Evolutionary conservation across 2,113 vertebrate species (phyloP).

Genomic region (Desmodus rotundus): DNA sequence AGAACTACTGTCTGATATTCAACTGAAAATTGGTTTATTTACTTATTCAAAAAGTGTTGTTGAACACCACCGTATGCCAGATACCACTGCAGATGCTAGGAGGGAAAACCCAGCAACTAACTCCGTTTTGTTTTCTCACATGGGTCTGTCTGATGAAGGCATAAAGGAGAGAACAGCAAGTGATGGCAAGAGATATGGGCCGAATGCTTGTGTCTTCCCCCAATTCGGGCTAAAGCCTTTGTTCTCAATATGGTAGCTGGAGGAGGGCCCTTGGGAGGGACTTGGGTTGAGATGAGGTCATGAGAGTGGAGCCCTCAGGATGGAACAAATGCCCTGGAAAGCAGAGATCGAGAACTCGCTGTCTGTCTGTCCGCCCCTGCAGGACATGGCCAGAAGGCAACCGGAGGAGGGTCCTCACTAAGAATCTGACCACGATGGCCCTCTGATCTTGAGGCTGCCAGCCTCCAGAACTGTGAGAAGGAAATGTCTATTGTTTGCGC

Average conservation of each 20-base stretch:
- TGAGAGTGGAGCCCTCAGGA: background rate
- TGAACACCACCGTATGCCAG: background rate
- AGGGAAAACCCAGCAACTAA: background rate
- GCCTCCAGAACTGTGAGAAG: background rate
- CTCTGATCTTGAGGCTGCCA: background rate
- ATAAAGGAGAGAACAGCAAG: background rate
- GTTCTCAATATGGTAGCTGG: background rate
- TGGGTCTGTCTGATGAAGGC: background rate
- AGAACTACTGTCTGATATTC: background rate
- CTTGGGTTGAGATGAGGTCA: background rate
- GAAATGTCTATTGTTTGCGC: background rate
- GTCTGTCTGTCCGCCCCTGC: background rate
- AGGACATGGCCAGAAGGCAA: background rate
- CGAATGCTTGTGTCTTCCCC: background rate
- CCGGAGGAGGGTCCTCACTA: background rate
- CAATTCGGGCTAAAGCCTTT: background rate
- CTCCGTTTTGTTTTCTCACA: background rate
- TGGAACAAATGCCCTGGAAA: background rate
- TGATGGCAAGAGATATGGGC: background rate
- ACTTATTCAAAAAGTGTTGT: background rate
- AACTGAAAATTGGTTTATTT: background rate
- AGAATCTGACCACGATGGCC: background rate
- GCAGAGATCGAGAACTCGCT: background rate
- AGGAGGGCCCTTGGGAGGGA: background rate
- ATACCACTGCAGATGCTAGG: background rate